Evolutionary conservation across 2,113 vertebrate genomes (phyloP).

Genomic region (Neofelis nebulosa): DNA sequence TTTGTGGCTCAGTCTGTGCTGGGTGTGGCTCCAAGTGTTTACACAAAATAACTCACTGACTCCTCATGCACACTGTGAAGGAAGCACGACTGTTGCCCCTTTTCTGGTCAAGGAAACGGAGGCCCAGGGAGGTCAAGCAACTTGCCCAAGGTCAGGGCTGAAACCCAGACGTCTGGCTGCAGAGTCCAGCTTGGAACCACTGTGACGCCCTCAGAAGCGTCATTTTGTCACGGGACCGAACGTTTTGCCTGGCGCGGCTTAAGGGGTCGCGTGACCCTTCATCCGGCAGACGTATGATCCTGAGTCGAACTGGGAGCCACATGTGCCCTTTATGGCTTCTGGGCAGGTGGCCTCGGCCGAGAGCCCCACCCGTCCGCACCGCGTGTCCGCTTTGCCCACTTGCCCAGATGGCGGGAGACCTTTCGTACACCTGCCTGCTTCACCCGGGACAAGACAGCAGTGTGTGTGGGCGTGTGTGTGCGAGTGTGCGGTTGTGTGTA

Average conservation of each 20-base stretch:
- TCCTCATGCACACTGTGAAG: rapidly evolving
- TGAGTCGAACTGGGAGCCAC: background rate
- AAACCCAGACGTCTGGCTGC: background rate
- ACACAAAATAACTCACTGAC: rapidly evolving
- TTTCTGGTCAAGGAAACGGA: too few relatives aligned
- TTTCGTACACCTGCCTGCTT: background rate
- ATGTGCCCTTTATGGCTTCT: background rate
- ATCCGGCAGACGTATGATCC: background rate
- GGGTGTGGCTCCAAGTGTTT: rapidly evolving
- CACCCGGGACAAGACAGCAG: background rate
- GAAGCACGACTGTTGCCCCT: rapidly evolving
- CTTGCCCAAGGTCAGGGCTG: background rate
- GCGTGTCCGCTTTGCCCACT: too few relatives aligned
- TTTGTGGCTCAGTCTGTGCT: rapidly evolving
- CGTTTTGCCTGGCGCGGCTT: background rate
- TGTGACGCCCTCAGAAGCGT: rapidly evolving
- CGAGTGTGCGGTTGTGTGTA: background rate
- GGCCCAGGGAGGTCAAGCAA: background rate
- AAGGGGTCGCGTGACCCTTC: too few relatives aligned
- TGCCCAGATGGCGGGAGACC: background rate
- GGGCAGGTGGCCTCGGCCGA: too few relatives aligned
- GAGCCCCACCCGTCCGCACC: background rate
- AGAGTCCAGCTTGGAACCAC: background rate
- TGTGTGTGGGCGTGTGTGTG: background rate
- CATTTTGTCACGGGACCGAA: background rate